Evolutionary conservation across 2,888 invertebrate genomes (phyloP).

Genomic region (Rutpela maculata): DNA sequence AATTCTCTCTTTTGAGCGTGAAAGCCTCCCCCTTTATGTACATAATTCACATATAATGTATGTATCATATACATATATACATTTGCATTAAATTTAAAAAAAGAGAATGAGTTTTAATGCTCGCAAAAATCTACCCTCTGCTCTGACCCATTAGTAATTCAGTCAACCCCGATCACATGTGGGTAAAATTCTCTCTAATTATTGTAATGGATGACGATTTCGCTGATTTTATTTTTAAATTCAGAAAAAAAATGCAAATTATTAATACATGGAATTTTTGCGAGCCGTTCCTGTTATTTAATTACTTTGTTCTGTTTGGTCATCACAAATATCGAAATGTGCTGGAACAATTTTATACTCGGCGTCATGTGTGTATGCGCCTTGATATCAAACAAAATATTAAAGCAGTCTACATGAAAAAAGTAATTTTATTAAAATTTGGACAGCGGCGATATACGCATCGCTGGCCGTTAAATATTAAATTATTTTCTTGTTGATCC

Average conservation of each 20-base stretch:
- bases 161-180: conserved; percentile 71
- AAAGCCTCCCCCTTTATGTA: conserved; percentile 47
- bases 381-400: conserved; percentile 57
- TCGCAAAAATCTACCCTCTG: conserved; percentile 65
- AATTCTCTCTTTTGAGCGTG: conserved; percentile 46
- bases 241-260: conserved; percentile 68
- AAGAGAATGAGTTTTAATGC: conserved; percentile 62
- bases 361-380: conserved; percentile 44
- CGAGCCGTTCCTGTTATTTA: conserved; percentile 58
- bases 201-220: conserved; percentile 71
- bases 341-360: conserved; percentile 57
- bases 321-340: conserved; percentile 59
- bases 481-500: conserved; percentile 43
- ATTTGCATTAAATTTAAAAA: conserved; percentile 58
- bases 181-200: conserved; percentile 70
- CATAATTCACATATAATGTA: conserved; percentile 55
- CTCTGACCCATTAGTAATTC: conserved; percentile 69
- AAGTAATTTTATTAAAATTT: conserved; percentile 46
- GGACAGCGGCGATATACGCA: conserved; percentile 29
- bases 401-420: conserved; percentile 42
- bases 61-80: conserved; percentile 55
- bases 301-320: conserved; percentile 59
- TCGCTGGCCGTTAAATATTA: conserved; percentile 36
- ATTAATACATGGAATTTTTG: conserved; percentile 65
- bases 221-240: conserved; percentile 70